Evolutionary conservation across 2,888 invertebrate genomes (phyloP), one percentile per base, ranked within the genome.

Genomic region (Oligia latruncula): DNA sequence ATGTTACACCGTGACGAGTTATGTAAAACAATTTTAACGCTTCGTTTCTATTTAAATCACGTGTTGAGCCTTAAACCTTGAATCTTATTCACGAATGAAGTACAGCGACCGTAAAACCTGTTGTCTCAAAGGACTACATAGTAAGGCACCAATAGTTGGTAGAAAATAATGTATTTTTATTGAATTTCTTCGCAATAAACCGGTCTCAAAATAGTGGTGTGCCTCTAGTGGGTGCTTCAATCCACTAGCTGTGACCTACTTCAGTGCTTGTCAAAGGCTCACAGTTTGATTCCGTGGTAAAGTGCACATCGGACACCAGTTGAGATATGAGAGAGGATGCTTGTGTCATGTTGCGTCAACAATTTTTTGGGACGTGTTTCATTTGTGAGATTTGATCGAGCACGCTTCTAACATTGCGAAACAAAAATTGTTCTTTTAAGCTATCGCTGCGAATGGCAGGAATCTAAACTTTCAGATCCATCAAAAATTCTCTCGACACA

Each of bases 201-300:
- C 60, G 75, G 67, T 65, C 77, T 81, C 74, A 78, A 86, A 84
- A 73, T 65, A 82, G 79, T 71, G 52, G 55, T 74, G 70, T 76
- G 75, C 75, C 65, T 83, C 70, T 77, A 78, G 78, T 78, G 77
- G 71, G 77, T 77, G 71, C 70, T 82, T 68, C 76, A 78, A 66
- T 81, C 60, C 68, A 77, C 70, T 81, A 77, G 76, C 77, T 75
- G 73, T 88, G 88, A 87, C 89, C 88, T 84, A 88, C 68, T 88
- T 87, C 71, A 62, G 58, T 77, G 77, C 74, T 77, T 79, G 81
- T 82, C 84, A 82, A 79, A 77, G 78, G 76, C 71, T 73, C 76
- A 81, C 70, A 74, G 71, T 83, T 83, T 78, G 81, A 82, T 83
- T 83, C 80, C 75, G 78, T 81, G 79, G 79, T 71, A 64, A 83